A percentile compares a stretch with the other conserved stretches of the same genome.
phyloP scores from a whole-genome alignment of 2,113 vertebrate genomes.

The Sakesphorus luctuosus region DNA sequence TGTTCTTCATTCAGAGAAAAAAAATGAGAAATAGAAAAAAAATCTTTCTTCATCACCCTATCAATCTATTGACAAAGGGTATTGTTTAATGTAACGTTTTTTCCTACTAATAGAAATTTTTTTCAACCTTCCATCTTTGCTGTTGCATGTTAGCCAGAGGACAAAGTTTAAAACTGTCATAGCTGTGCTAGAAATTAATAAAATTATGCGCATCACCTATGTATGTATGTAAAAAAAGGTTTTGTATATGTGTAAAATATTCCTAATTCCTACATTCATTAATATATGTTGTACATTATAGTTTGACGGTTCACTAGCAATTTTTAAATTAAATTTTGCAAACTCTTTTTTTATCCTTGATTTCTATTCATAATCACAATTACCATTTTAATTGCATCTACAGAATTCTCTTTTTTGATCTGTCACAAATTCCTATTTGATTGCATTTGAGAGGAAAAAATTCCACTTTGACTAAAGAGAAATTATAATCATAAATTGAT shows the following conservation, averaged over 20 bases:
- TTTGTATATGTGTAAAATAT: neutral
- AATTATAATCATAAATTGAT: neutral
- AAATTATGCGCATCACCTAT: neutral
- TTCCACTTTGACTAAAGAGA: neutral
- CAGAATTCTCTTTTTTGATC: accelerated
- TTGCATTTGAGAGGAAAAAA: neutral
- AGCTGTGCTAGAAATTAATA: neutral
- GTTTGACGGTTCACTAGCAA: neutral
- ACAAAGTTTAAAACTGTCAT: neutral
- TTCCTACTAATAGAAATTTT: neutral
- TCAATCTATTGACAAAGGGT: neutral
- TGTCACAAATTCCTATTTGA: neutral
- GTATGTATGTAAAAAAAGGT: neutral
- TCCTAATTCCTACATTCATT: neutral
- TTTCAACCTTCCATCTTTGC: neutral
- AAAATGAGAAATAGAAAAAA: neutral
- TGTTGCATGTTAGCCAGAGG: neutral
- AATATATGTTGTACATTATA: neutral
- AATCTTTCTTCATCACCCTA: neutral
- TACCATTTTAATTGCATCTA: neutral
- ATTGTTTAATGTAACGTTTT: neutral
- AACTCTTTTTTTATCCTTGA: neutral
- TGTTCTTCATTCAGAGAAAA: neutral
- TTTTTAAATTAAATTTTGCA: neutral
- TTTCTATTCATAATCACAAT: neutral